These are phyloP conservation scores for Megaceryle alcyon DNA, from an alignment of 2,797 vertebrate species.

Conservation along the genomic window DNA sequence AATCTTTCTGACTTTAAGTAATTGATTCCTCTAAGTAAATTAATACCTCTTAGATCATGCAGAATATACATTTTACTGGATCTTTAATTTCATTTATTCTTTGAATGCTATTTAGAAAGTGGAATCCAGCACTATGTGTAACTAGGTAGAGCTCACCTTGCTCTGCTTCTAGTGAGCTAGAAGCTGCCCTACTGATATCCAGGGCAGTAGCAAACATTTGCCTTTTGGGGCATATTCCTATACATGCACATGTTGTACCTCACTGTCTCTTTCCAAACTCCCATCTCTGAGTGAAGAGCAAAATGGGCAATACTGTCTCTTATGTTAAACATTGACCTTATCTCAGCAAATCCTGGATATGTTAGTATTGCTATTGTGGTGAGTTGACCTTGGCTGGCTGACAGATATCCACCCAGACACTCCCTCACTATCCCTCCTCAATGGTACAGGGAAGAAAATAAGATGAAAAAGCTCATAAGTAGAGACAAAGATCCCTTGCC, in stretches of 20 bases:
- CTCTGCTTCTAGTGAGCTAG: neutral
- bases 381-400: neutral
- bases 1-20: neutral
- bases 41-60: neutral
- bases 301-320: neutral
- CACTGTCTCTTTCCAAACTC: neutral
- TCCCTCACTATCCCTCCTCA: neutral
- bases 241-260: rapidly evolving
- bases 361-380: neutral
- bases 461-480: neutral
- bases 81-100: neutral
- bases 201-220: neutral
- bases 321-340: neutral
- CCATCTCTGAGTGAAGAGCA: neutral
- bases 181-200: neutral
- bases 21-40: neutral
- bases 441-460: neutral
- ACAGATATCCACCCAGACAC: rapidly evolving
- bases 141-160: neutral
- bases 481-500: neutral
- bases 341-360: neutral
- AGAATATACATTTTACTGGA: neutral
- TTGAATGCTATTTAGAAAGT: neutral
- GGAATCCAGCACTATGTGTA: neutral
- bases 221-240: neutral